Conservation (phyloP, 2,888 invertebrate species). For the Loripinus fragilis region DNA sequence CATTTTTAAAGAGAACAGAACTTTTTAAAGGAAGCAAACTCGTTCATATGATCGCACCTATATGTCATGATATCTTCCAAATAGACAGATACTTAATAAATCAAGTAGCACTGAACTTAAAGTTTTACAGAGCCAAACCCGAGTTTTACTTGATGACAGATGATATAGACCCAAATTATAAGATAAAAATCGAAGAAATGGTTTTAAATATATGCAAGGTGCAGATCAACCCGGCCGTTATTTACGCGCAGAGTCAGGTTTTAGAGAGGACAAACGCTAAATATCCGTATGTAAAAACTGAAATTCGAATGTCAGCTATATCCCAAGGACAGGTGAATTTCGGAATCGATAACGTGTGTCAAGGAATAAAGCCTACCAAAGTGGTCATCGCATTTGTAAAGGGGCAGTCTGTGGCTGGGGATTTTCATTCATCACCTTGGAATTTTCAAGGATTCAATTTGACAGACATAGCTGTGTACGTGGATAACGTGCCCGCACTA, state of each 20-base stretch:
- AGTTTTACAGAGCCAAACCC: slow-evolving; percentile 29
- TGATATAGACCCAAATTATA: slow-evolving; percentile 7
- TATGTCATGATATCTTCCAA: slow-evolving; percentile 7
- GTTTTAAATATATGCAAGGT: background rate
- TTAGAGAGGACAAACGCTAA: background rate
- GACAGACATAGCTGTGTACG: slow-evolving; percentile 22
- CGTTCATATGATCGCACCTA: background rate
- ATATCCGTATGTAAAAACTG: background rate
- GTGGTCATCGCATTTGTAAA: slow-evolving; percentile 35
- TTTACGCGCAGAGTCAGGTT: background rate
- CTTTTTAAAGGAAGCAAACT: background rate
- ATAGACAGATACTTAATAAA: slow-evolving; percentile 25
- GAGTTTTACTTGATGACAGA: slow-evolving; percentile 27
- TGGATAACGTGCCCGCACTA: slow-evolving; percentile 21
- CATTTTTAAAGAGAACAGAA: background rate
- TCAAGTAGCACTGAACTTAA: slow-evolving; percentile 13
- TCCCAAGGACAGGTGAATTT: slow-evolving; percentile 7
- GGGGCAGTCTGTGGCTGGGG: slow-evolving; percentile 29
- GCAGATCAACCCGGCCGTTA: background rate
- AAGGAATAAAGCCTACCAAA: slow-evolving; percentile 23
- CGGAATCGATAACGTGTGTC: slow-evolving; percentile 33
- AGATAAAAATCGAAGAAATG: slow-evolving; percentile 18
- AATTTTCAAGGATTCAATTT: slow-evolving; percentile 36
- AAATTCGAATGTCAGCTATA: background rate
- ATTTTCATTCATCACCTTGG: slow-evolving; percentile 18